Conservation (phyloP, 2,797 vertebrate species). For the Jordanella pulchra region DNA sequence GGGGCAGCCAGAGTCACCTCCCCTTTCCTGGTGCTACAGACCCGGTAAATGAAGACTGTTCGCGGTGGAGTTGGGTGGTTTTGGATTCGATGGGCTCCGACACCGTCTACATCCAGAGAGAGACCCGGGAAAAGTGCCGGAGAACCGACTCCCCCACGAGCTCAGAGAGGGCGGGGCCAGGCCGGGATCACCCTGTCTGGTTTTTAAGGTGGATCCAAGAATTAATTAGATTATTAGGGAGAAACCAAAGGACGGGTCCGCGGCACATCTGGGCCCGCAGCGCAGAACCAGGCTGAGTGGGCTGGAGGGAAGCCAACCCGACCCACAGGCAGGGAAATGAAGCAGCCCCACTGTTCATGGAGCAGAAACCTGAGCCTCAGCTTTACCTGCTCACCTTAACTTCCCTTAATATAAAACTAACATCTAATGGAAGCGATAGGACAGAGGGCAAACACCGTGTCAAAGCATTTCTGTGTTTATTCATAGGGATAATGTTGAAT, state of each 20-base stretch:
- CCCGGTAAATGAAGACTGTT: conserved; percentile 42
- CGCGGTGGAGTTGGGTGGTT: neutral
- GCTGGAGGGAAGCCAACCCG: neutral
- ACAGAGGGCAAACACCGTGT: neutral
- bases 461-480: neutral
- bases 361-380: neutral
- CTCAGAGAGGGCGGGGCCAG: conserved; percentile 56
- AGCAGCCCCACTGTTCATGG: neutral
- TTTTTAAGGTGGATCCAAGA: conserved; percentile 68
- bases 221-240: conserved; percentile 37
- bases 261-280: neutral
- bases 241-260: neutral
- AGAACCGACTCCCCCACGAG: conserved; percentile 48
- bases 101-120: neutral
- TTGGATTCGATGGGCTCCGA: neutral
- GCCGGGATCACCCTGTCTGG: conserved; percentile 41
- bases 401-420: neutral
- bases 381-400: neutral
- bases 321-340: neutral
- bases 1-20: conserved; percentile 22
- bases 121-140: conserved; percentile 30
- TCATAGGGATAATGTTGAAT: no score
- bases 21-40: conserved; percentile 29
- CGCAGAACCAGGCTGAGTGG: neutral
- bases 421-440: neutral